Conservation (phyloP, 2,113 vertebrate genomes). For the Climacteris rufus region DNA sequence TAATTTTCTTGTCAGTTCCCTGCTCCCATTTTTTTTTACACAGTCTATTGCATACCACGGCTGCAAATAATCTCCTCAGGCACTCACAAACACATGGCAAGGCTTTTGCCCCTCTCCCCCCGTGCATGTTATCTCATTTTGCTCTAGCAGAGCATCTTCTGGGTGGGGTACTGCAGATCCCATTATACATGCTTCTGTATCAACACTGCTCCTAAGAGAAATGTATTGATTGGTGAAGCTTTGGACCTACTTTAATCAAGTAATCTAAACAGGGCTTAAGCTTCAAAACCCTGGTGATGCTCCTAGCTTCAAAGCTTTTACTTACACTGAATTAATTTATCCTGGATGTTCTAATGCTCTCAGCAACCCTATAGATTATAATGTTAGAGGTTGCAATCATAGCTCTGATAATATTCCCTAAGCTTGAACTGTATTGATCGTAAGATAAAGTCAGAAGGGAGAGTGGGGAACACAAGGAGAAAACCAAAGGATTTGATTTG, state of each 20-base stretch:
- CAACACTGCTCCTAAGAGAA: slow-evolving; percentile 70
- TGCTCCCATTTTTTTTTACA: neutral
- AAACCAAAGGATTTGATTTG: slow-evolving; percentile 27
- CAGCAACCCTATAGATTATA: slow-evolving; percentile 64
- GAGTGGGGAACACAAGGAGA: neutral
- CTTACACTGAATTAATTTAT: slow-evolving; percentile 77
- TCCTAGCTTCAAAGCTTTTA: slow-evolving; percentile 73
- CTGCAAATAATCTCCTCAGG: neutral
- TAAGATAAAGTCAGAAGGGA: slow-evolving; percentile 32
- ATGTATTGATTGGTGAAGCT: slow-evolving; percentile 70
- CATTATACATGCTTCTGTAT: slow-evolving; percentile 67
- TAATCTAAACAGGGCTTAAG: slow-evolving; percentile 77
- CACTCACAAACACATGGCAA: neutral
- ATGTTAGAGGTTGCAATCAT: slow-evolving; percentile 60
- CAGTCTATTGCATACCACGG: neutral
- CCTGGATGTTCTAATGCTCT: slow-evolving; percentile 67
- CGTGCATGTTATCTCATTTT: neutral
- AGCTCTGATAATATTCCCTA: slow-evolving; percentile 63
- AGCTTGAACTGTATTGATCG: slow-evolving; percentile 55
- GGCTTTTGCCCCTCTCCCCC: neutral
- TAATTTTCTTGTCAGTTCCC: neutral
- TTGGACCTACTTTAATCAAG: slow-evolving; percentile 77
- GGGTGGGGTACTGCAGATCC: slow-evolving; percentile 1
- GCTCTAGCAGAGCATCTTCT: slow-evolving; percentile 26
- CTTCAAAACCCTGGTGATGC: slow-evolving; percentile 71